Percentiles rank a stretch among this genome's conserved stretches.
Evolutionary conservation across 2,113 vertebrate genomes (phyloP).

Genomic region (Otus sunia): DNA sequence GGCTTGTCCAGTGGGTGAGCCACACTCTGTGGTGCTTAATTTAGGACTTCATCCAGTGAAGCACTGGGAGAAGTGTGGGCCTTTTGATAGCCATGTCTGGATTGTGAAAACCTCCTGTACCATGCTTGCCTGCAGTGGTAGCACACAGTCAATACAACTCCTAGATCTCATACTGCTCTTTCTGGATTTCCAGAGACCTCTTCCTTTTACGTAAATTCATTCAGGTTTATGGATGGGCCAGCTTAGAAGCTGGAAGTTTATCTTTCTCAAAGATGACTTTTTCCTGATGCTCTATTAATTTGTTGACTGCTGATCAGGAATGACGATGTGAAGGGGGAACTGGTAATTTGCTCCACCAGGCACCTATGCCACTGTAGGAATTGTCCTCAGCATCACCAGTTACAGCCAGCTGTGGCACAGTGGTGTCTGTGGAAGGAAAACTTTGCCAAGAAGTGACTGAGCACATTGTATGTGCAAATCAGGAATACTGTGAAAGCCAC

Average conservation of each 20-base stretch:
- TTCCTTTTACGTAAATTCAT: not conserved
- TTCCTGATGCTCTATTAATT: not conserved
- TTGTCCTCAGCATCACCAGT: not conserved
- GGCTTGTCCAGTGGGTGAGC: not conserved
- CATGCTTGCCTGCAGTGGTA: not conserved
- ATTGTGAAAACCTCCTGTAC: not conserved
- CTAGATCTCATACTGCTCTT: not conserved
- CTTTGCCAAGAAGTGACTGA: not conserved
- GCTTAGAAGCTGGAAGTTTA: not conserved
- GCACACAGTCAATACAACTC: accelerated
- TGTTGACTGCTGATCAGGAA: not conserved
- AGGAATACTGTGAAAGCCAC: not conserved
- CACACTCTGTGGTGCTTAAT: not conserved
- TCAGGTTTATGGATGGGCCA: not conserved
- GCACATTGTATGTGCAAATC: not conserved
- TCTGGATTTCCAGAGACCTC: not conserved
- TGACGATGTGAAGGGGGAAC: not conserved
- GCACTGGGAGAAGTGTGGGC: not conserved
- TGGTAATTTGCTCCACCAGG: not conserved
- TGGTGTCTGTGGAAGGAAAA: not conserved
- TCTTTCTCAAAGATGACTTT: not conserved
- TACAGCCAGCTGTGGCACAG: not conserved
- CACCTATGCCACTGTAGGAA: not conserved
- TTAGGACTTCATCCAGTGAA: not conserved
- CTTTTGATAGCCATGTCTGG: not conserved